Percentiles rank a stretch among this genome's conserved stretches.
Conservation (phyloP, 2,888 invertebrate genomes). For the Sinotaia quadrata region DNA sequence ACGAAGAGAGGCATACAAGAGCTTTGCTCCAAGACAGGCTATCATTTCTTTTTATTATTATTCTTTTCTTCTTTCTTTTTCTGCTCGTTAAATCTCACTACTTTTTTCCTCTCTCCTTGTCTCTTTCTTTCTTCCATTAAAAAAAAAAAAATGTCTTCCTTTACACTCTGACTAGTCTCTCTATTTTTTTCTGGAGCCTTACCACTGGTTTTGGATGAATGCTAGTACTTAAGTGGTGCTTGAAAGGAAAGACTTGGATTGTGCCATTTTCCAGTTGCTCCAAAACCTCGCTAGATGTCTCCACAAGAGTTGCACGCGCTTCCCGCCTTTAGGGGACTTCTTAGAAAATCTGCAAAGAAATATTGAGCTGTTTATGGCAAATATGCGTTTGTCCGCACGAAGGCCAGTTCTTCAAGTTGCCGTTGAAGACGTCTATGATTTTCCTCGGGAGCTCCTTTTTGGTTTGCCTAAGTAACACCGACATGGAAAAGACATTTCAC, state of each 20-base stretch:
- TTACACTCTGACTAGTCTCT: no score
- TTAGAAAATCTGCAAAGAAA: background rate
- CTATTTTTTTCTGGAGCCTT: no score
- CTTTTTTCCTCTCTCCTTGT: background rate
- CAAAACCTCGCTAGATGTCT: background rate
- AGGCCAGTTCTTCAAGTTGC: slow-evolving; percentile 5
- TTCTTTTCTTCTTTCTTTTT: background rate
- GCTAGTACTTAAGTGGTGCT: background rate
- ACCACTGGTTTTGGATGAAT: background rate
- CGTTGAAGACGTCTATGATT: background rate
- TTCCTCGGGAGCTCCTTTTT: background rate
- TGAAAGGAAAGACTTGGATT: background rate
- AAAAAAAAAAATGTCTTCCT: no score
- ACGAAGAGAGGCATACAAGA: no score
- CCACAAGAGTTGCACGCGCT: background rate
- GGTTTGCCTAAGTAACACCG: slow-evolving; percentile 1
- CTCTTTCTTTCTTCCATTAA: background rate
- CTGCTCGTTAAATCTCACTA: background rate
- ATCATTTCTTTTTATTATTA: background rate
- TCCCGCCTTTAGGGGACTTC: background rate
- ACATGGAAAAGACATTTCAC: slow-evolving; percentile 25
- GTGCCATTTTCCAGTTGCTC: slow-evolving; percentile 3
- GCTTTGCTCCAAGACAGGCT: background rate
- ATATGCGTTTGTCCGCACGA: background rate
- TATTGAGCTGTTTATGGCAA: background rate